Evolutionary conservation across 2,888 invertebrate species (phyloP).

Genomic region (Scaptomyza reducta): DNA sequence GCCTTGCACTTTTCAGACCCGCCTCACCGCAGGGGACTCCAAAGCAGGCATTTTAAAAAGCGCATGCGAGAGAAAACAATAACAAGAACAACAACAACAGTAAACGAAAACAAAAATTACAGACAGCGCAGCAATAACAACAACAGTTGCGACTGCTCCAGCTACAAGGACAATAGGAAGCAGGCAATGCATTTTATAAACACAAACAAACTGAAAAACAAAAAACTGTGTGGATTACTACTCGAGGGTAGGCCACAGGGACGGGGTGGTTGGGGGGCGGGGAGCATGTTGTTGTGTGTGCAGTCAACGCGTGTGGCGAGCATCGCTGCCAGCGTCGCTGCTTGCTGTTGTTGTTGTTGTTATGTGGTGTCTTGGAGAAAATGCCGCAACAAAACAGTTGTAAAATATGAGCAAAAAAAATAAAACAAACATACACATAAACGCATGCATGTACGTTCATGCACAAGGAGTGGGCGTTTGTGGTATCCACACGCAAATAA

Average conservation of each 20-base stretch:
- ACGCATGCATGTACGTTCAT: not conserved
- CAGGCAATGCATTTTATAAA: slow-evolving; percentile 59
- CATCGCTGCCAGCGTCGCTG: slow-evolving; percentile 27
- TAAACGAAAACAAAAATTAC: slow-evolving; percentile 55
- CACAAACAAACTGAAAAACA: slow-evolving; percentile 55
- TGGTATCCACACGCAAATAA: slow-evolving; percentile 61
- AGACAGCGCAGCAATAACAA: slow-evolving; percentile 47
- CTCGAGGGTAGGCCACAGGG: not conserved
- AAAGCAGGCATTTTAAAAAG: slow-evolving; percentile 56
- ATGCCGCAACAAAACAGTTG: slow-evolving; percentile 73
- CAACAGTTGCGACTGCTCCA: slow-evolving; percentile 47
- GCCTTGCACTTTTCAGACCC: slow-evolving; percentile 67
- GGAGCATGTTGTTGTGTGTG: slow-evolving; percentile 24
- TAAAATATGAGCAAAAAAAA: slow-evolving; percentile 71
- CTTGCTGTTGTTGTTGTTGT: slow-evolving; percentile 3
- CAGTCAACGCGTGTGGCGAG: slow-evolving; percentile 56
- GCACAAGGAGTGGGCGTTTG: slow-evolving; percentile 25
- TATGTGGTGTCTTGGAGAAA: slow-evolving; percentile 71
- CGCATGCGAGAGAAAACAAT: slow-evolving; percentile 69
- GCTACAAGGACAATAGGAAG: slow-evolving; percentile 63
- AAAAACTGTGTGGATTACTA: not conserved
- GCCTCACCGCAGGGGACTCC: slow-evolving; percentile 36
- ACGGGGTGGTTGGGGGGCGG: not conserved
- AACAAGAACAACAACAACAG: slow-evolving; percentile 27
- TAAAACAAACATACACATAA: slow-evolving; percentile 24